phyloP scores from a whole-genome alignment of 2,888 invertebrate species.

The Cataglyphis livida region DNA sequence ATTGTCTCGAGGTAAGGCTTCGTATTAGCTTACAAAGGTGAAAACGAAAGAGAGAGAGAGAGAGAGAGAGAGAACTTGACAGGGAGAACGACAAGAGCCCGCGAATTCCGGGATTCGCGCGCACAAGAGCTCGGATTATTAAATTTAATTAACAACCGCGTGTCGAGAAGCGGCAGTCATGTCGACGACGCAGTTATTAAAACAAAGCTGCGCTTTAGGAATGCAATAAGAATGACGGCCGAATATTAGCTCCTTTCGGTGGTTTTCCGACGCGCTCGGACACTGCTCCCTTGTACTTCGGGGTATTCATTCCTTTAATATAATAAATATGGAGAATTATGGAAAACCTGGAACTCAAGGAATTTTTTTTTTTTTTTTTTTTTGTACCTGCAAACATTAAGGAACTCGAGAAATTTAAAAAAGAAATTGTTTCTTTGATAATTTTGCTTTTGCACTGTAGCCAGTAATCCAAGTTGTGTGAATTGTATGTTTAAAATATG shows the following conservation, averaged over 20 bases:
- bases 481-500: background rate
- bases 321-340: no score
- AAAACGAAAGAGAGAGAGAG: constrained; percentile 3
- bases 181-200: constrained; percentile 2
- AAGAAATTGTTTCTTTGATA: no score
- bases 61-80: background rate
- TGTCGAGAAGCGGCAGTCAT: constrained; percentile 9
- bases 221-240: constrained; percentile 7
- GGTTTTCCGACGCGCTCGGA: background rate
- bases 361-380: no score
- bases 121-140: constrained; percentile 49
- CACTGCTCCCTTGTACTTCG: background rate
- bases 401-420: no score
- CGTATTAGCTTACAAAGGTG: constrained; percentile 40
- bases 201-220: constrained; percentile 24
- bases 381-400: no score
- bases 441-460: no score
- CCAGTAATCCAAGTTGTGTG: no score
- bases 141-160: constrained; percentile 47
- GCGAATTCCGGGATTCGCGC: constrained; percentile 40
- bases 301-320: no score
- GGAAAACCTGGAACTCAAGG: no score
- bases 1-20: constrained; percentile 43
- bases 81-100: constrained; percentile 2
- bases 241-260: background rate